phyloP scores from a whole-genome alignment of 1,140 invertebrate species.

The Drosophila parvula region DNA sequence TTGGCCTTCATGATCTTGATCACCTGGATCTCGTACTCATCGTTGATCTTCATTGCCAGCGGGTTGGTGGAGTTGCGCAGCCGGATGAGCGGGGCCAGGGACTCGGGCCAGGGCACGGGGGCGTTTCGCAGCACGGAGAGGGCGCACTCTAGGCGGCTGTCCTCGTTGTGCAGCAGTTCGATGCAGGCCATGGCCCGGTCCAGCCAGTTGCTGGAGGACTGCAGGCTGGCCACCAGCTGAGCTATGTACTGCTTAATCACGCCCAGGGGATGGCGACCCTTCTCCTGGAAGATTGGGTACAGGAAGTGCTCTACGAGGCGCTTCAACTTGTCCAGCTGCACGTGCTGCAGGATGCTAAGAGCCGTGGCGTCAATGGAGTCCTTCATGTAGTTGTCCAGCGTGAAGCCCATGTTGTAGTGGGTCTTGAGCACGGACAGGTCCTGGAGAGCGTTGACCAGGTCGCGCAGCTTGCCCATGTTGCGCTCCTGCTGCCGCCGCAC shows the following conservation, averaged over 20 bases:
- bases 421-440: constrained; percentile 77
- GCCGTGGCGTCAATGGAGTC: constrained; percentile 79
- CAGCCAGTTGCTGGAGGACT: constrained; percentile 70
- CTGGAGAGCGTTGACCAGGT: constrained; percentile 72
- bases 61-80: constrained; percentile 78
- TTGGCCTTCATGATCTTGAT: constrained; percentile 83
- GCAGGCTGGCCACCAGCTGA: constrained; percentile 67
- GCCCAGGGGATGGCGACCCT: constrained; percentile 64
- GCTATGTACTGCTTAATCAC: constrained; percentile 75
- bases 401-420: constrained; percentile 73
- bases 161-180: constrained; percentile 76
- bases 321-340: constrained; percentile 75
- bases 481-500: constrained; percentile 72
- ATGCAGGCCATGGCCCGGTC: constrained; percentile 74
- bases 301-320: constrained; percentile 74
- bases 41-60: constrained; percentile 72
- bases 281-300: constrained; percentile 80
- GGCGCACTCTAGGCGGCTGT: constrained; percentile 74
- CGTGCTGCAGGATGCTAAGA: constrained; percentile 73
- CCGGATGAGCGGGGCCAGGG: constrained; percentile 62
- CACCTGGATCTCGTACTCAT: constrained; percentile 77
- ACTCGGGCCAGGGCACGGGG: constrained; percentile 76
- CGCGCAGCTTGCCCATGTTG: constrained; percentile 70
- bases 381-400: constrained; percentile 79
- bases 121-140: constrained; percentile 72